Conservation (phyloP, 2,113 vertebrate species). For the Variabilichromis moorii region DNA sequence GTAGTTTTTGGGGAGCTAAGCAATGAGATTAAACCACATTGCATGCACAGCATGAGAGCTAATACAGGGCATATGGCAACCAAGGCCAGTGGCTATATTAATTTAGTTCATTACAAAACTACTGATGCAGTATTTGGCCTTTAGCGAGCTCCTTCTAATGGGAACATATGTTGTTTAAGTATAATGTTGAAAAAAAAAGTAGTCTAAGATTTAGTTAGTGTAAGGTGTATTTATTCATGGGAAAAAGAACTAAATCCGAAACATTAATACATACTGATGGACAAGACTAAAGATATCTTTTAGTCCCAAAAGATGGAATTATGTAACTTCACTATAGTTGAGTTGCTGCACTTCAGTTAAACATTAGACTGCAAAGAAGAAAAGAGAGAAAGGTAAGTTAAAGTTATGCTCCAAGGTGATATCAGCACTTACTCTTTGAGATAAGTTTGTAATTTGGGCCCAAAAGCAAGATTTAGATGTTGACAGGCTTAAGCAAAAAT, state of each 20-base stretch:
- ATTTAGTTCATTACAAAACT: conserved; percentile 24
- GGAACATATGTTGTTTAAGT: conserved; percentile 5
- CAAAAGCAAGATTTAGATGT: neutral
- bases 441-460: neutral
- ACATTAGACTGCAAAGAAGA: neutral
- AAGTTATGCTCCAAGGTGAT: neutral
- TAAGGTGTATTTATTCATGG: neutral
- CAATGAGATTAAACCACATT: neutral
- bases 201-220: neutral
- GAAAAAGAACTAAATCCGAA: neutral
- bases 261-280: neutral
- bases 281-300: neutral
- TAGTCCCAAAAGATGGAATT: neutral
- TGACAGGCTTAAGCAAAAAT: neutral
- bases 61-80: conserved; percentile 32
- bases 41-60: neutral
- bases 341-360: neutral
- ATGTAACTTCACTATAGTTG: neutral
- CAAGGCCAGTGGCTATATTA: conserved; percentile 5
- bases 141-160: neutral
- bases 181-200: neutral
- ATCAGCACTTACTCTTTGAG: neutral
- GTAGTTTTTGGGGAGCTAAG: neutral
- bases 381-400: neutral
- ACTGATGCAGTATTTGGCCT: conserved; percentile 19